phyloP scores from a whole-genome alignment of 2,797 vertebrate species.

The Falco novaeseelandiae region DNA sequence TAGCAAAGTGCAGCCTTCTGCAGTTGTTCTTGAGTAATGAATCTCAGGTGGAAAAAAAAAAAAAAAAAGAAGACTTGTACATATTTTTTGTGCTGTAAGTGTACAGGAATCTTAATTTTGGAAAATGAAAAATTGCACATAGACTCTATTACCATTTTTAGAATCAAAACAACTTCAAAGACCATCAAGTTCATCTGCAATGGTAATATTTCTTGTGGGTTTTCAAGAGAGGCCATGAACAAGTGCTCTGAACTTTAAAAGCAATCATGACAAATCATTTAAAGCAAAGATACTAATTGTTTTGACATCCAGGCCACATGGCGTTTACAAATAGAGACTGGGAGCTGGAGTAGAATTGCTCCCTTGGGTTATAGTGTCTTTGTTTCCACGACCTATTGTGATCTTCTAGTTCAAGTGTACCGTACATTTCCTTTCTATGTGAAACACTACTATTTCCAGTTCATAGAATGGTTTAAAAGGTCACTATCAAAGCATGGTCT shows the following conservation, averaged over 20 bases:
- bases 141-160: constrained; percentile 1
- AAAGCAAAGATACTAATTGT: constrained; percentile 34
- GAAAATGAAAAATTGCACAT: background rate
- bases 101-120: background rate
- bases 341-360: constrained; percentile 11
- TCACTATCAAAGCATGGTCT: background rate
- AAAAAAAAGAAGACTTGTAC: background rate
- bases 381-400: constrained; percentile 47
- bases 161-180: constrained; percentile 46
- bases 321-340: background rate
- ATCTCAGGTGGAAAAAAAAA: background rate
- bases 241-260: constrained; percentile 54
- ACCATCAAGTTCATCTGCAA: background rate
- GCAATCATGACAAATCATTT: constrained; percentile 10
- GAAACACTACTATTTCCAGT: constrained; percentile 33
- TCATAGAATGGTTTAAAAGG: background rate
- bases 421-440: constrained; percentile 13
- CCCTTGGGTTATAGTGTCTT: constrained; percentile 43
- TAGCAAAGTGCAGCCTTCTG: background rate
- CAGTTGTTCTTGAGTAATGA: background rate
- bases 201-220: constrained; percentile 3
- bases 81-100: background rate
- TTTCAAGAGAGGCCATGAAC: constrained; percentile 32
- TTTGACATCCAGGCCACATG: constrained; percentile 34
- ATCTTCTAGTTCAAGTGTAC: background rate